Evolutionary conservation across 2,113 vertebrate genomes (phyloP).

Genomic region (Plestiodon gilberti): DNA sequence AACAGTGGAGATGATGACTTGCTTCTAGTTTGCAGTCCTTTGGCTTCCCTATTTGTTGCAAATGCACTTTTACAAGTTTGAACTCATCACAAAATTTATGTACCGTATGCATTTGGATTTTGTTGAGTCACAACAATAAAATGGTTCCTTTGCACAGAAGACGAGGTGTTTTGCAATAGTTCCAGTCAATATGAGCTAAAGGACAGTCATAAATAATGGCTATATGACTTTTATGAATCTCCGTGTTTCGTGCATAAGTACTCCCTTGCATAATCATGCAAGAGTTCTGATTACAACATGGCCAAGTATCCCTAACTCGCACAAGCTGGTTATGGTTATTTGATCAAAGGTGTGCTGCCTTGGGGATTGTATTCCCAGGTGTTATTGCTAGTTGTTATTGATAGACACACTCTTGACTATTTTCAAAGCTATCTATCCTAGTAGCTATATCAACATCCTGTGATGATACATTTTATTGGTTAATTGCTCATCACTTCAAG

Average conservation of each 20-base stretch:
- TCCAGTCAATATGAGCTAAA: constrained; percentile 8
- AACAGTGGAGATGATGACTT: not conserved
- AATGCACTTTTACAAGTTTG: constrained; percentile 1
- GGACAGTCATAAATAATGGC: constrained; percentile 6
- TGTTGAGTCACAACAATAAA: not conserved
- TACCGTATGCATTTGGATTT: not conserved
- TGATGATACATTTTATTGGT: not conserved
- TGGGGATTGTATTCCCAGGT: not conserved
- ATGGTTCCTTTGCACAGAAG: not conserved
- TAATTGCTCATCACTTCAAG: not conserved
- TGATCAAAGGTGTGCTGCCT: not conserved
- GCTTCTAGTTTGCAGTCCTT: not conserved
- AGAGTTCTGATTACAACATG: not conserved
- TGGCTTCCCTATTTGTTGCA: not conserved
- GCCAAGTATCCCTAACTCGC: not conserved
- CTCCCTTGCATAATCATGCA: not conserved
- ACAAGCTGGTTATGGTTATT: not conserved
- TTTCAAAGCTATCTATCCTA: not conserved
- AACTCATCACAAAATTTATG: not conserved
- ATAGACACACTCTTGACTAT: not conserved
- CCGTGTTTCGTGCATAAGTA: not conserved
- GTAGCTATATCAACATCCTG: not conserved
- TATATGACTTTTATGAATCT: constrained; percentile 26
- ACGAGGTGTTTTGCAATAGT: not conserved
- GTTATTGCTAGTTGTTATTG: not conserved